These are phyloP conservation scores for Molossus alvarezi DNA, from an alignment of 2,797 vertebrate genomes.

Conservation along the genomic window DNA sequence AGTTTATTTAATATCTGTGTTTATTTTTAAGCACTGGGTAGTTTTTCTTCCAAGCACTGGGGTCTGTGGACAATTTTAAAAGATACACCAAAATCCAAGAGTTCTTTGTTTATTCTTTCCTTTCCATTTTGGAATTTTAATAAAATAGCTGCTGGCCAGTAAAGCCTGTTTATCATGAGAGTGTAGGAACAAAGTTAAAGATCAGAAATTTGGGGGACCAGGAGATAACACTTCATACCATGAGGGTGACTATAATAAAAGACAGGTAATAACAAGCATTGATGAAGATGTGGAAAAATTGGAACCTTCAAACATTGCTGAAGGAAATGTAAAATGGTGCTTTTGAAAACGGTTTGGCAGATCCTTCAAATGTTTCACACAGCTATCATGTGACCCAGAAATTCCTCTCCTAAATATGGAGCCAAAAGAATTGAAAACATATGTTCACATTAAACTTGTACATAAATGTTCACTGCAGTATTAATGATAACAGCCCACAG, in stretches of 20 bases:
- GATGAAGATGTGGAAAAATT: neutral
- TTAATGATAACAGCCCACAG: neutral
- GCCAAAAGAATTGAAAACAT: slow-evolving; percentile 40
- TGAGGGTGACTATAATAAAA: neutral
- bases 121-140: slow-evolving; percentile 46
- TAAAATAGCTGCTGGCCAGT: neutral
- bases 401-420: neutral
- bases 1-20: neutral
- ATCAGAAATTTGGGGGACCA: neutral
- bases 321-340: neutral
- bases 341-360: neutral
- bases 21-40: neutral
- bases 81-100: neutral
- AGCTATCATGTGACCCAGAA: neutral
- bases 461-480: neutral
- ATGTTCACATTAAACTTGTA: neutral
- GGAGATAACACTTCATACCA: neutral
- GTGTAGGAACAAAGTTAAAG: slow-evolving; percentile 2
- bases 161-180: neutral
- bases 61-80: neutral
- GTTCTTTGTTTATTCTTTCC: neutral
- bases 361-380: neutral
- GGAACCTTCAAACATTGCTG: neutral
- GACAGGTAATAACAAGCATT: neutral
- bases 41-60: slow-evolving; percentile 23